Evolutionary conservation across 1,140 invertebrate species (phyloP), one percentile per base, ranked within the genome.

Genomic region (Aphis craccivora): DNA sequence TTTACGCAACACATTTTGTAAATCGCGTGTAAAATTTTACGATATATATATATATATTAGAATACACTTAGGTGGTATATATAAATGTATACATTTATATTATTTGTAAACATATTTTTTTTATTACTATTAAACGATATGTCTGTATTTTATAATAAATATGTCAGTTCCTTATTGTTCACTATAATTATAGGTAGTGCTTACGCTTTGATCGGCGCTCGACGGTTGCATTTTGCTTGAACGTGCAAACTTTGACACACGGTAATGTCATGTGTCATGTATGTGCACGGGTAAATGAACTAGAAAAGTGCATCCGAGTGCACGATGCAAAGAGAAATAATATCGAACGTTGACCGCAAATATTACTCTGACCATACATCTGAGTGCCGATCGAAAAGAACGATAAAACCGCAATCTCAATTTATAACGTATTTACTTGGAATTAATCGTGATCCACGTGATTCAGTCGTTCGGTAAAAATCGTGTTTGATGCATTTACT

Each of bases 101-200:
- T 37, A 89, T 89, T 35, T 89, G n/a, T 89, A 89, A 89, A 55
- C 51, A 89, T 25, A 76, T 76, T 76, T 55, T 89, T 89, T 89
- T 89, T 89, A 89, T 89, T 89, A 55, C n/a, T 53, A 89, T 89
- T 89, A 89, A 89, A 89, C 51, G 51, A 55, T 55, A 37, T 55
- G 51, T 89, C 51, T 55, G 9, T 89, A 89, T 89, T 55, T 89
- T 89, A 40, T 55, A 76, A 76, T 76, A 55, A 55, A 40, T 23
- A 22, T 89, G 6, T 89, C 22, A 9, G 51, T 55, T 40, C 35
- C 88, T 89, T 48, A 55, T 89, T 43, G 2, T 45, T 86, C 40
- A 89, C 35, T 30, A 20, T 45, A 22, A 25, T 43, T 6, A 35
- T 76, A 22, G 37, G 37, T 22, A 83, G 76, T 37, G 76, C 22